Evolutionary conservation across 64 coral and sea anemone genomes (phyloP), one percentile per base, ranked within the genome.

Genomic region (Pachyseris speciosa): DNA sequence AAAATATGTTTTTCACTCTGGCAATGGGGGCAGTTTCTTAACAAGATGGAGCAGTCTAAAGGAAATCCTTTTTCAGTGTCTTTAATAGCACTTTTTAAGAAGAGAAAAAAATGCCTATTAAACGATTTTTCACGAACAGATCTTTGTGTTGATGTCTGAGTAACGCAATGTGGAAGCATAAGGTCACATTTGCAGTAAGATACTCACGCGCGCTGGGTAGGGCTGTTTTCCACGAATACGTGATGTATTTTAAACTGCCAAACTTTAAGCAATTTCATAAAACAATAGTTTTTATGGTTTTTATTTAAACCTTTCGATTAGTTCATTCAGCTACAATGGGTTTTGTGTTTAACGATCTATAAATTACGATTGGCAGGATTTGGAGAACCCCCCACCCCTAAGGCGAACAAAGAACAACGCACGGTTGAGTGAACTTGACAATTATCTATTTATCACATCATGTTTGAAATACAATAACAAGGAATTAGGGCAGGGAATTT

Each of bases 341-440:
- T 10, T 81, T 63, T 81, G 77, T 63, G 9, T 20, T 8, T 11
- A 81, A 34, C 1, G 4, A 40, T 31, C 9, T 1, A 22, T 38
- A 52, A 58, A 81, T 81, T 81, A 61, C 25, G 25, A 81, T 40
- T 81, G 60, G 51, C 50, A 81, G 63, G 41, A 41, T 81, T 41
- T 8, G 5, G 5, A 40, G 10, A 11, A 9, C 43, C 51, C 77
- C 20, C 52, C 63, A 57, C 77, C 77, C 75, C 75, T 20, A n/a
- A 61, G 77, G 55, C 26, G n/a, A 57, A 79, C 75, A 79, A 79
- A 36, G 32, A 24, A 63, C 33, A 45, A 28, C 5, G 11, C 43
- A 76, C 12, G 73, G 40, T 50, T 50, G 42, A 50, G 43, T 50
- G 44, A 50, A 20, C 20, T n/a, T 37, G 55, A 27, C 52, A 81